phyloP scores from a whole-genome alignment of 2,113 vertebrate genomes.

The Cynoglossus semilaevis region DNA sequence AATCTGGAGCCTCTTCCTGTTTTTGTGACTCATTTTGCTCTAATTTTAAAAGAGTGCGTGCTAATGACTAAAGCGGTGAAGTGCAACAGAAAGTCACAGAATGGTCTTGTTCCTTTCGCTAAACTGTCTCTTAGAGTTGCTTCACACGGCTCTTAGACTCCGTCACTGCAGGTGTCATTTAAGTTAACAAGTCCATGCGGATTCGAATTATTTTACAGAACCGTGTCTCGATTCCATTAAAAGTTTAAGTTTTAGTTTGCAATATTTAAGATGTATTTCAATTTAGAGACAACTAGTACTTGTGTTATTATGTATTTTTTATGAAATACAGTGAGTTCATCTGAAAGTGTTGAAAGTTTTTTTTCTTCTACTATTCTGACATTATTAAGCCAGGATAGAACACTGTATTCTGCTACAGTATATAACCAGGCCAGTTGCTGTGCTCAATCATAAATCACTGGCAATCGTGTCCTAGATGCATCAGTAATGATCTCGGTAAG shows the following conservation, averaged over 20 bases:
- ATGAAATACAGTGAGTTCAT: no score
- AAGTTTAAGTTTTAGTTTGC: no score
- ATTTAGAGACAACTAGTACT: no score
- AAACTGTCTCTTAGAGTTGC: not conserved
- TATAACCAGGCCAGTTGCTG: conserved; percentile 4
- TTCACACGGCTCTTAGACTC: not conserved
- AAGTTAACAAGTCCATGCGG: no score
- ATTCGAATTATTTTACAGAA: not conserved
- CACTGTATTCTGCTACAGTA: conserved; percentile 6
- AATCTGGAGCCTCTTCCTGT: no score
- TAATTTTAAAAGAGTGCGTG: no score
- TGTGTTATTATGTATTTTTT: no score
- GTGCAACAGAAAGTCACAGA: no score
- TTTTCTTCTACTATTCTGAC: not conserved
- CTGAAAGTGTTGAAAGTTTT: no score
- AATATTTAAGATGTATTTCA: no score
- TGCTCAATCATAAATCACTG: conserved; percentile 21
- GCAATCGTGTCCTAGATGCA: conserved; percentile 12
- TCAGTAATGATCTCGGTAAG: conserved; percentile 25
- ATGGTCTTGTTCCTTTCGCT: not conserved
- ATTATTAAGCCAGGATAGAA: conserved; percentile 7
- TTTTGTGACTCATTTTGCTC: no score
- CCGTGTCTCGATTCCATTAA: not conserved
- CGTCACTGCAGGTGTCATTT: not conserved
- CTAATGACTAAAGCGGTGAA: no score